phyloP scores from a whole-genome alignment of 2,797 vertebrate genomes.

The Rhinatrema bivittatum region DNA sequence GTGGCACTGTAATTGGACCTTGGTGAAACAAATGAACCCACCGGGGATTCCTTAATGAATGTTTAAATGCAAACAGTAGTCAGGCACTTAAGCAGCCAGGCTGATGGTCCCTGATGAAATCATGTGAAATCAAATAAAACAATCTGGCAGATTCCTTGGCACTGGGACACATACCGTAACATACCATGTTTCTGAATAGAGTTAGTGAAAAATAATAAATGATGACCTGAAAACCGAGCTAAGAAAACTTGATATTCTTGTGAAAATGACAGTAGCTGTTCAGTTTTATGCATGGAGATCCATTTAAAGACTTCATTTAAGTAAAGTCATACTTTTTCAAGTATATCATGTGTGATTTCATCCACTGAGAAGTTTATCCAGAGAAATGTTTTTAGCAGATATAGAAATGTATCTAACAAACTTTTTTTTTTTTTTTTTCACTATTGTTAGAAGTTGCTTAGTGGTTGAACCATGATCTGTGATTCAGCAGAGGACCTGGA shows the following conservation, averaged over 20 bases:
- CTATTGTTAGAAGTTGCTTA: too few species aligned
- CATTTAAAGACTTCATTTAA: not conserved
- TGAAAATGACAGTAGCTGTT: conserved; percentile 59
- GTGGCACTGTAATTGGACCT: conserved; percentile 88
- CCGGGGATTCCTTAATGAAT: conserved; percentile 87
- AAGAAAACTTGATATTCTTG: conserved; percentile 19
- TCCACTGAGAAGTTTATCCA: too few species aligned
- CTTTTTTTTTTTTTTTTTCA: too few species aligned
- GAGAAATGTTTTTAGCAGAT: too few species aligned
- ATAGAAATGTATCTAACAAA: too few species aligned
- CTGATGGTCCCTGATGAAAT: conserved; percentile 77
- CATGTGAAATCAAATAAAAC: conserved; percentile 87
- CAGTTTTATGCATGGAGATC: conserved; percentile 60
- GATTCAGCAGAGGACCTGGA: too few species aligned
- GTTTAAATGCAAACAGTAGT: conserved; percentile 94
- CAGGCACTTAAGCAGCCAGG: conserved; percentile 62
- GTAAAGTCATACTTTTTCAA: too few species aligned
- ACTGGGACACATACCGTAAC: conserved; percentile 58
- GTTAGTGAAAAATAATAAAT: conserved; percentile 55
- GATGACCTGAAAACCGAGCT: conserved; percentile 35
- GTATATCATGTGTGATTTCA: too few species aligned
- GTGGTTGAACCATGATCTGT: too few species aligned
- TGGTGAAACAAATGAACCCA: conserved; percentile 87
- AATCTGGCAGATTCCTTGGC: conserved; percentile 79
- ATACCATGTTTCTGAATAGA: conserved; percentile 51